A percentile compares a stretch with the other conserved stretches of the same genome.
These are phyloP conservation scores for Bergia sp. DNA, from an alignment of 92 coral and sea anemone species.

Conservation along the genomic window DNA sequence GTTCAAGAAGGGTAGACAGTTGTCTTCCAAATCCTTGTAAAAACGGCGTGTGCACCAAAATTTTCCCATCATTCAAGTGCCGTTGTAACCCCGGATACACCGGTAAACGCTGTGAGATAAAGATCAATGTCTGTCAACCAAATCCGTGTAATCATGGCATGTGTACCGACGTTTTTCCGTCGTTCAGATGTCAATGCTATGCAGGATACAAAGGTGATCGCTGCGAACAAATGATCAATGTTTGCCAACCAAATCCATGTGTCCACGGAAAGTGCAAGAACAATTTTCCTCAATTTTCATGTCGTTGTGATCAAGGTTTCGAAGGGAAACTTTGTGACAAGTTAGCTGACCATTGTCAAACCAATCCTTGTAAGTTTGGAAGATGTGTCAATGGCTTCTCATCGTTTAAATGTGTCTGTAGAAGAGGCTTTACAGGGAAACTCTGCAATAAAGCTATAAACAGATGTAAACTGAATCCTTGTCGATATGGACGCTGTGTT, in stretches of 20 bases:
- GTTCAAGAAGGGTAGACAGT: conserved; percentile 54
- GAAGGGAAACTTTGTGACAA: conserved; percentile 75
- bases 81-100: conserved; percentile 75
- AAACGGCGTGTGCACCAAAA: conserved; percentile 64
- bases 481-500: conserved; percentile 70
- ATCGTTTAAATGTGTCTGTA: conserved; percentile 74
- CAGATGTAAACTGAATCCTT: conserved; percentile 76
- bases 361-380: conserved; percentile 80
- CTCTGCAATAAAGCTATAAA: conserved; percentile 57
- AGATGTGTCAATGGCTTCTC: conserved; percentile 60
- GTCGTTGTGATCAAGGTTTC: conserved; percentile 76
- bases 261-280: conserved; percentile 69
- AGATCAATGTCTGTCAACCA: conserved; percentile 58
- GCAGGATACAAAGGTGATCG: conserved; percentile 66
- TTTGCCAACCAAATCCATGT: conserved; percentile 72
- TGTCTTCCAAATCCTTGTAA: conserved; percentile 70
- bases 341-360: conserved; percentile 63
- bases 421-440: conserved; percentile 64
- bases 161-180: conserved; percentile 46
- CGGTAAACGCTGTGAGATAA: conserved; percentile 67
- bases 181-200: conserved; percentile 71
- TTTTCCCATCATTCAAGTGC: conserved; percentile 55
- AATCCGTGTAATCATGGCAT: conserved; percentile 79
- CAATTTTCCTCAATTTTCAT: conserved; percentile 51
- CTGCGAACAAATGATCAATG: conserved; percentile 62